Evolutionary conservation across 2,113 vertebrate species (phyloP), one percentile per base, ranked within the genome.

Genomic region (Carassius auratus): DNA sequence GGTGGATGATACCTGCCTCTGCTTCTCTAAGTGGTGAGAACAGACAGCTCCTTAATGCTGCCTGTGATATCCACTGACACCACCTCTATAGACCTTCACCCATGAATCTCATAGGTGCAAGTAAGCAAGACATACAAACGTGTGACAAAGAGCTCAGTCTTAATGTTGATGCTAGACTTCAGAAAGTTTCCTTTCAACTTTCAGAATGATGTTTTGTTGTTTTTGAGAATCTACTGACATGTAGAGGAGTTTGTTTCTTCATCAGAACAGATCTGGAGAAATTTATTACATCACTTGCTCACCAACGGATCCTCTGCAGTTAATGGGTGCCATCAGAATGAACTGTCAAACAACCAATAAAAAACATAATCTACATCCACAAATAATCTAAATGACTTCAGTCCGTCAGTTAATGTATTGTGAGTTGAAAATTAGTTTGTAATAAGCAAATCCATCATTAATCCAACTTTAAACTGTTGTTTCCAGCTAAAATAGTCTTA

Each of bases 21-120:
- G 36, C 36, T 21, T 73, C 55, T 79, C 42, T 66, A 68, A 48
- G 26, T 33, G 42, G 38, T 81, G 64, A 68, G 42, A 85, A 82
- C 50, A 82, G 71, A 81, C 26, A 82, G 79, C 57, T 62, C 55
- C 81, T 50, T 86, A 88, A 86, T 78, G 42, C 75, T 84, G 30
- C 64, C 50, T 66, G 48, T 84, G 81, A 88, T 84, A 73, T 73
- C 52, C 10, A 45, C 81, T 52, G 73, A 81, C 83, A 79, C 74
- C 69, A 76, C 57, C 36, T 61, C 48, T 15, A 50, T 33, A 66
- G 71, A 68, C 36, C 79, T 69, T 52, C 64, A 69, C 48, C 86
- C 23, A 69, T 26, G 50, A 80, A 48, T 8, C 61, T 69, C 55
- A 55, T 74, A 84, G 74, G 59, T 55, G 57, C 30, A 83, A 23